Evolutionary conservation across 2,797 vertebrate genomes (phyloP).

Genomic region (Lutjanus campechanus): DNA sequence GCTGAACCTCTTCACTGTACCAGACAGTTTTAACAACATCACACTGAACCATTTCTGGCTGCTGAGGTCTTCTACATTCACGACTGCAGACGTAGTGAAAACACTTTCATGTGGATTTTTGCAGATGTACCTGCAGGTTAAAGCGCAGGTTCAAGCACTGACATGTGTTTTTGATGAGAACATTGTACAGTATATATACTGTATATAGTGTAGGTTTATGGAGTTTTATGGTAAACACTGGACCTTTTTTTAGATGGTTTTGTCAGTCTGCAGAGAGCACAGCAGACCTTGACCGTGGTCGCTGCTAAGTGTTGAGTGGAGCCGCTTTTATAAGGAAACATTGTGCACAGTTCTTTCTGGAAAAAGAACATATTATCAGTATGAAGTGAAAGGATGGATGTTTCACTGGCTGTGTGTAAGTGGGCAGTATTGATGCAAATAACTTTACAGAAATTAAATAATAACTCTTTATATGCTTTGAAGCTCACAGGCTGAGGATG

Average conservation of each 20-base stretch:
- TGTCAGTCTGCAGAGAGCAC: not conserved
- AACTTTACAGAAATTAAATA: not conserved
- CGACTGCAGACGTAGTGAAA: not conserved
- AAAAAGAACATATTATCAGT: fast-evolving
- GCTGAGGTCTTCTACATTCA: not conserved
- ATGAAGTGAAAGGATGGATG: not conserved
- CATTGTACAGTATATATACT: not conserved
- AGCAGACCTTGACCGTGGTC: not conserved
- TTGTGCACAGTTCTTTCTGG: not conserved
- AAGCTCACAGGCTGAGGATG: not conserved
- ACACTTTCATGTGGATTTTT: not conserved
- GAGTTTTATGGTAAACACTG: not conserved
- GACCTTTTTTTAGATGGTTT: not conserved
- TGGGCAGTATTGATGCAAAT: not conserved
- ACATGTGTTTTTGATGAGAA: not conserved
- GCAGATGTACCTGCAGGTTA: not conserved
- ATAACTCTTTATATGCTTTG: fast-evolving
- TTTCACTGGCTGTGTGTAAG: no score
- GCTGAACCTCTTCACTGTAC: not conserved
- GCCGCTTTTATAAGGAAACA: not conserved
- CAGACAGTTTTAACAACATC: not conserved
- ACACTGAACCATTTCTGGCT: not conserved
- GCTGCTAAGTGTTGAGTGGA: not conserved
- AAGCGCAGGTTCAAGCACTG: not conserved
- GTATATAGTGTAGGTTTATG: not conserved